Evolutionary conservation across 2,888 invertebrate species (phyloP).

Genomic region (Pachydiplax longipennis): DNA sequence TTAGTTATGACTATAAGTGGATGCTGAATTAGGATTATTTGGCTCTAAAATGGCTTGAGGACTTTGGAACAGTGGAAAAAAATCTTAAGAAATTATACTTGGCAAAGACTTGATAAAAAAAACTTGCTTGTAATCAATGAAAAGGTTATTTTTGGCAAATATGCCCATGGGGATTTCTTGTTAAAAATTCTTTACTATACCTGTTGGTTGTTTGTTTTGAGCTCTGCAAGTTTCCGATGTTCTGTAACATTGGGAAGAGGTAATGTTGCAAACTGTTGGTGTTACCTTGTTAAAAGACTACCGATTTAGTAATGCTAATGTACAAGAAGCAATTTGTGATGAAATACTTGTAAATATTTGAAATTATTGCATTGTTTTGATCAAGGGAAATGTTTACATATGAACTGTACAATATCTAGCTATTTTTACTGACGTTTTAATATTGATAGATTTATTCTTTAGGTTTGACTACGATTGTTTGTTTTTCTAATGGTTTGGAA

Average conservation of each 20-base stretch:
- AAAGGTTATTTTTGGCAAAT: background rate
- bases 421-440: conserved; percentile 21
- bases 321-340: conserved; percentile 27
- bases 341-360: conserved; percentile 20
- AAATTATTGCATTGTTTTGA: conserved; percentile 6
- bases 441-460: conserved; percentile 11
- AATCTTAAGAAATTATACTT: background rate
- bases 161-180: background rate
- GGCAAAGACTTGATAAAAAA: background rate
- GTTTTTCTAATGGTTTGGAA: conserved; percentile 11
- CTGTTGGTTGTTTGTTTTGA: conserved; percentile 4
- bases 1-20: background rate
- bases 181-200: background rate
- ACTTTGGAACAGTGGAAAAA: background rate
- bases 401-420: conserved; percentile 9
- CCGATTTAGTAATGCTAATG: background rate
- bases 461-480: conserved; percentile 7
- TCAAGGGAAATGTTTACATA: conserved; percentile 5
- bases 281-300: conserved; percentile 35
- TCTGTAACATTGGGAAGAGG: background rate
- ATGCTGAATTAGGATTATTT: background rate
- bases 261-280: conserved; percentile 13
- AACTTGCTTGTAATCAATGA: background rate
- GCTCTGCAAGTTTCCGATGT: background rate
- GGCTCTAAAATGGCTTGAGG: background rate